These are phyloP conservation scores for Symphodus melops DNA, from an alignment of 2,113 vertebrate genomes.

Conservation along the genomic window DNA sequence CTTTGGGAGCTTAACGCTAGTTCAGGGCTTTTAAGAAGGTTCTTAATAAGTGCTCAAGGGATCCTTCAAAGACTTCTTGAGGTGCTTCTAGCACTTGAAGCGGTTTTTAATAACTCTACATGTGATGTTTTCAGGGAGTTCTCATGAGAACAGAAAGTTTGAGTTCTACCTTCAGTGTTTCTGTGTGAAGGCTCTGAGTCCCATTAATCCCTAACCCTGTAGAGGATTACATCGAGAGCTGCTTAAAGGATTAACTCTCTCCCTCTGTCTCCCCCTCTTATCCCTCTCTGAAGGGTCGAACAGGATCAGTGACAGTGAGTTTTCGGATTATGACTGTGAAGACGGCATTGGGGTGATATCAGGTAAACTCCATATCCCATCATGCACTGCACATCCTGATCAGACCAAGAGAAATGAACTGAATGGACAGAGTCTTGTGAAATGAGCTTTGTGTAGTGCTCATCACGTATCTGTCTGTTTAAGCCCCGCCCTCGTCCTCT, in stretches of 20 bases:
- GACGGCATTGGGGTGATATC: slow-evolving; percentile 94
- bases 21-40: too few species aligned
- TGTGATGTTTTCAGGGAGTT: too few species aligned
- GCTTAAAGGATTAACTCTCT: slow-evolving; percentile 46
- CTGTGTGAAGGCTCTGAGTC: not conserved
- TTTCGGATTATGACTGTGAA: slow-evolving; percentile 97
- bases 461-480: not conserved
- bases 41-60: too few species aligned
- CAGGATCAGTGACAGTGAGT: slow-evolving; percentile 94
- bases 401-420: not conserved
- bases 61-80: too few species aligned
- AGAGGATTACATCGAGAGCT: slow-evolving; percentile 49
- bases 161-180: not conserved
- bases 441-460: too few species aligned
- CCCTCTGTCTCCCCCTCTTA: slow-evolving; percentile 15
- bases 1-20: too few species aligned
- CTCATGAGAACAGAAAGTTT: not conserved
- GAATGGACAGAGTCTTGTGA: too few species aligned
- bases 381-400: not conserved
- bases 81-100: too few species aligned
- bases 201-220: slow-evolving; percentile 9
- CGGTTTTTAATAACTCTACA: too few species aligned
- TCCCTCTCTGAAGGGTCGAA: slow-evolving; percentile 89
- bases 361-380: slow-evolving; percentile 80
- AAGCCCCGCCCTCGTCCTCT: not conserved